These are phyloP conservation scores for Takifugu flavidus DNA, from an alignment of 2,113 vertebrate species.

Conservation along the genomic window DNA sequence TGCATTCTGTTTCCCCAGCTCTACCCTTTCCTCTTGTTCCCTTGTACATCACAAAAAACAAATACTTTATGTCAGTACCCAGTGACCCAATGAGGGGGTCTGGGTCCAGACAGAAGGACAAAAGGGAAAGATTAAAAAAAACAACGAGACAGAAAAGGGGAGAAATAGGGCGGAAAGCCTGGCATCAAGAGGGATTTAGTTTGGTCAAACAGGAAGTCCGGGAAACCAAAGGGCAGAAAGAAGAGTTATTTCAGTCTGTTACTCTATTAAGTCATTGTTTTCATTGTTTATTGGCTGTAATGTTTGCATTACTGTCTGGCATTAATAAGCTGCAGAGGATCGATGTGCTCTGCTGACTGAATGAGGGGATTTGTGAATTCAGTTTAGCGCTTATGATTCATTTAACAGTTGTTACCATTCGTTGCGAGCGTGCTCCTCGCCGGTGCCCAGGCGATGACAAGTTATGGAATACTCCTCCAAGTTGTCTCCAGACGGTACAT, in stretches of 20 bases:
- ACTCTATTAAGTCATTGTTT: slow-evolving; percentile 70
- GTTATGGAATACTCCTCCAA: slow-evolving; percentile 4
- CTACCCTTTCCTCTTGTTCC: slow-evolving; percentile 10
- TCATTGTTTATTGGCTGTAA: slow-evolving; percentile 37
- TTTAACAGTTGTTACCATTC: background rate
- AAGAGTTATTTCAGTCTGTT: slow-evolving; percentile 67
- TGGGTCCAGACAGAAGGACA: slow-evolving; percentile 23
- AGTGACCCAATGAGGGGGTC: slow-evolving; percentile 56
- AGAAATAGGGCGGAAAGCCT: slow-evolving; percentile 63
- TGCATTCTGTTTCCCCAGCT: slow-evolving; percentile 35
- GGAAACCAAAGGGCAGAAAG: slow-evolving; percentile 62
- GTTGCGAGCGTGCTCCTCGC: background rate
- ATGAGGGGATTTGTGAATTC: slow-evolving; percentile 6
- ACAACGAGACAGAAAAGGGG: slow-evolving; percentile 37
- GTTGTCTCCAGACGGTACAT: background rate
- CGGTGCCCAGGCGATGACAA: background rate
- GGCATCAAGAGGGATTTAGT: slow-evolving; percentile 71
- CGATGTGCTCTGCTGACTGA: background rate
- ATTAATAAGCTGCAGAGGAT: slow-evolving; percentile 29
- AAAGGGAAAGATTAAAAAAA: slow-evolving; percentile 8
- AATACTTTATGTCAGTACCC: slow-evolving; percentile 35
- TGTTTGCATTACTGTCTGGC: slow-evolving; percentile 32
- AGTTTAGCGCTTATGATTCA: slow-evolving; percentile 4
- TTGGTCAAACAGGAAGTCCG: slow-evolving; percentile 75
- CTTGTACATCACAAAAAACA: slow-evolving; percentile 15